Conservation (phyloP, 1,140 invertebrate genomes). For the Daktulosphaira vitifoliae region DNA sequence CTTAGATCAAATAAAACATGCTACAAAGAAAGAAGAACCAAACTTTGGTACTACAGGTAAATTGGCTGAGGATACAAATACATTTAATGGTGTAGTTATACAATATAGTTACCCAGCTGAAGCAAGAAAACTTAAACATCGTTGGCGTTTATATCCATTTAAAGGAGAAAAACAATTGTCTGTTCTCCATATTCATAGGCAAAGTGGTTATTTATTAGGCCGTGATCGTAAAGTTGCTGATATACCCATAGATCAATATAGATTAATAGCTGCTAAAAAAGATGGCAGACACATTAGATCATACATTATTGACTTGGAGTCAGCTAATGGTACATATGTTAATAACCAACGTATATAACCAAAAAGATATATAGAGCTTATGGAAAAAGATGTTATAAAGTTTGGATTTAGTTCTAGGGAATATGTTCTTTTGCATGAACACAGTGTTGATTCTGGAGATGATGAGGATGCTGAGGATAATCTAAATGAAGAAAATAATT, state of each 20-base stretch:
- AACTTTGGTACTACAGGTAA: constrained; percentile 93
- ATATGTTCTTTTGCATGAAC: constrained; percentile 91
- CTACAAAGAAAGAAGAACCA: constrained; percentile 68
- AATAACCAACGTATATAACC: constrained; percentile 90
- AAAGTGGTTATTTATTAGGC: constrained; percentile 94
- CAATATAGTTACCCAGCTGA: constrained; percentile 97
- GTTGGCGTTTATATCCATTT: constrained; percentile 96
- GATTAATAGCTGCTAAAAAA: constrained; percentile 70
- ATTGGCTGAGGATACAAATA: constrained; percentile 91
- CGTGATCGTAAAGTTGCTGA: constrained; percentile 89
- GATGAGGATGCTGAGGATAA: constrained; percentile 53
- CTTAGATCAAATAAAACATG: constrained; percentile 42
- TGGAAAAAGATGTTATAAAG: constrained; percentile 94
- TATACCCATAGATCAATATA: constrained; percentile 92
- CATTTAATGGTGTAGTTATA: constrained; percentile 89
- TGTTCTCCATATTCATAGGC: constrained; percentile 87
- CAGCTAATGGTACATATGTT: constrained; percentile 94
- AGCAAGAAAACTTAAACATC: constrained; percentile 83
- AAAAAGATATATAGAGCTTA: constrained; percentile 81
- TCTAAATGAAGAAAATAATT: constrained; percentile 10
- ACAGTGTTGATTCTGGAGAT: constrained; percentile 72
- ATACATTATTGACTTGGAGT: constrained; percentile 95
- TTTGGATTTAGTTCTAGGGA: constrained; percentile 95
- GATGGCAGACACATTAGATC: constrained; percentile 74
- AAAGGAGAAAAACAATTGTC: constrained; percentile 88